These are phyloP conservation scores for Pionites leucogaster DNA, from an alignment of 2,113 vertebrate genomes.

Conservation along the genomic window DNA sequence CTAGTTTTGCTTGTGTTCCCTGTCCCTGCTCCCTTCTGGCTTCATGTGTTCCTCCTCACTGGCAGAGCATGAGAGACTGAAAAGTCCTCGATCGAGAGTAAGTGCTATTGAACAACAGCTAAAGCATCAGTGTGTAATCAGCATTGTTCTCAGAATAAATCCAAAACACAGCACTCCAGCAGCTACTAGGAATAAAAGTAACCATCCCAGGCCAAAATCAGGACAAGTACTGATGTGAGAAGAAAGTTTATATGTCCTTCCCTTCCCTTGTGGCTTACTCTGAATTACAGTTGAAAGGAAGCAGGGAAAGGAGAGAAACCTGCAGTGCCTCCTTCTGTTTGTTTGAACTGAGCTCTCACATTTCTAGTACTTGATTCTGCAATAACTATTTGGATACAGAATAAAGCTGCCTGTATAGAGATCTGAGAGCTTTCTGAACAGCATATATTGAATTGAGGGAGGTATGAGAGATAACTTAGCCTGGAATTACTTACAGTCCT, in stretches of 20 bases:
- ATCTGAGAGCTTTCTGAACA: neutral
- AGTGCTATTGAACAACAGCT: neutral
- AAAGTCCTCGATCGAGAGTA: neutral
- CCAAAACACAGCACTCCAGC: neutral
- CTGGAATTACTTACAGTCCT: neutral
- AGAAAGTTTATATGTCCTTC: neutral
- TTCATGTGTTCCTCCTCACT: neutral
- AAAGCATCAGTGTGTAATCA: neutral
- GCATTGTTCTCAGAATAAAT: neutral
- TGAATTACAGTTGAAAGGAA: neutral
- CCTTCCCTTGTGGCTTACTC: neutral
- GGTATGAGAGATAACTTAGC: neutral
- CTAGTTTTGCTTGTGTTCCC: neutral
- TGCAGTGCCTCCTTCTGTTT: neutral
- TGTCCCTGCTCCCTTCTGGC: neutral
- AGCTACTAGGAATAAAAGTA: neutral
- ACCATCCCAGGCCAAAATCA: neutral
- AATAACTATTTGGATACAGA: neutral
- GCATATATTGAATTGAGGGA: neutral
- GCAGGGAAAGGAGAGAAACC: neutral
- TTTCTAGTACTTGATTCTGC: neutral
- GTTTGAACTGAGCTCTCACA: neutral
- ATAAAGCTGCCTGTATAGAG: neutral
- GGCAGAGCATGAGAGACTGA: neutral
- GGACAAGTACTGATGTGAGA: neutral